Percentiles rank a stretch among this genome's conserved stretches.
phyloP scores from a whole-genome alignment of 2,888 invertebrate species.

The Muschampia plurimacula region DNA sequence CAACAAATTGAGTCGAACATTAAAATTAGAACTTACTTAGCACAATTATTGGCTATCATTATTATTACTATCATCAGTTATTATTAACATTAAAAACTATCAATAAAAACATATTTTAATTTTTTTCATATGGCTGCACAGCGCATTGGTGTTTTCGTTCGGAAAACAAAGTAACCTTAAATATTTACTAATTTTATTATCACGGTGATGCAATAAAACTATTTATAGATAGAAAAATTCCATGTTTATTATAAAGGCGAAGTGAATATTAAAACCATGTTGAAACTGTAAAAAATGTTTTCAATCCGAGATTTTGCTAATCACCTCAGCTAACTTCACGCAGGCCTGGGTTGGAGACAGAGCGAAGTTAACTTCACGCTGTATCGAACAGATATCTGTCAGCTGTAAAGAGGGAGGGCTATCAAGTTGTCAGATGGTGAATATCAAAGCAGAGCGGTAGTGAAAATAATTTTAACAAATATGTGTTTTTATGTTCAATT shows the following conservation, averaged over 20 bases:
- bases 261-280: background rate
- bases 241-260: background rate
- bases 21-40: no score
- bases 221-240: conserved; percentile 36
- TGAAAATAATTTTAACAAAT: conserved; percentile 74
- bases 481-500: conserved; percentile 76
- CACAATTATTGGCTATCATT: no score
- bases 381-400: conserved; percentile 51
- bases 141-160: no score
- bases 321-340: background rate
- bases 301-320: background rate
- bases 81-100: no score
- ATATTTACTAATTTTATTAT: conserved; percentile 38
- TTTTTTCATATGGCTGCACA: no score
- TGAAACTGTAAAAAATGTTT: background rate
- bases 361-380: conserved; percentile 13
- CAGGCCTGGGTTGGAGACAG: background rate
- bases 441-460: conserved; percentile 79
- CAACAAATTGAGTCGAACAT: no score
- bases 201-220: conserved; percentile 32
- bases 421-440: conserved; percentile 57
- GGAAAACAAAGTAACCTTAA: no score
- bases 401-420: conserved; percentile 52
- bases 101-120: no score
- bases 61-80: no score